Conservation (phyloP, 2,888 invertebrate species). For the Eupithecia pulchellata region DNA sequence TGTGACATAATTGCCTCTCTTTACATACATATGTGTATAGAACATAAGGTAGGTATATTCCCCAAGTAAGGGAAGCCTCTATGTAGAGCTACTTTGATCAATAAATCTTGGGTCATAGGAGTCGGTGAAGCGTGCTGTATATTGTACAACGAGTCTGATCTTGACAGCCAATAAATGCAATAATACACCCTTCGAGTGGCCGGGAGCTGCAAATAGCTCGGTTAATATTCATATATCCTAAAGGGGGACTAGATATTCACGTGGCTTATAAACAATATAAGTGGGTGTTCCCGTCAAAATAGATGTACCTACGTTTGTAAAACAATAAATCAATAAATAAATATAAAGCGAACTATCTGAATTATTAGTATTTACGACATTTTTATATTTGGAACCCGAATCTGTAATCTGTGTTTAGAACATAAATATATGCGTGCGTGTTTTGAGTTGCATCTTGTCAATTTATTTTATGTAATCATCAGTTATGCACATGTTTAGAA, state of each 20-base stretch:
- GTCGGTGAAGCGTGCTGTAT: background rate
- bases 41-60: too few relatives aligned
- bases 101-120: background rate
- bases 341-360: too few relatives aligned
- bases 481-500: background rate
- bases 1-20: too few relatives aligned
- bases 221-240: background rate
- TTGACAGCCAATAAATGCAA: background rate
- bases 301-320: too few relatives aligned
- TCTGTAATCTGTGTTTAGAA: too few relatives aligned
- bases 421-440: background rate
- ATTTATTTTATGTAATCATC: slow-evolving; percentile 1
- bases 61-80: too few relatives aligned
- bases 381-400: background rate
- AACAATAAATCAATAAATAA: too few relatives aligned
- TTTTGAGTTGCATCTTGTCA: background rate
- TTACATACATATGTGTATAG: too few relatives aligned
- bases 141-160: background rate
- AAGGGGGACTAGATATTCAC: background rate
- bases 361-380: background rate
- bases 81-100: background rate
- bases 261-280: background rate
- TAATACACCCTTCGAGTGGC: background rate
- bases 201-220: background rate
- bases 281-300: too few relatives aligned